Evolutionary conservation across 64 coral and sea anemone species (phyloP).

Genomic region (Montipora capricornis): DNA sequence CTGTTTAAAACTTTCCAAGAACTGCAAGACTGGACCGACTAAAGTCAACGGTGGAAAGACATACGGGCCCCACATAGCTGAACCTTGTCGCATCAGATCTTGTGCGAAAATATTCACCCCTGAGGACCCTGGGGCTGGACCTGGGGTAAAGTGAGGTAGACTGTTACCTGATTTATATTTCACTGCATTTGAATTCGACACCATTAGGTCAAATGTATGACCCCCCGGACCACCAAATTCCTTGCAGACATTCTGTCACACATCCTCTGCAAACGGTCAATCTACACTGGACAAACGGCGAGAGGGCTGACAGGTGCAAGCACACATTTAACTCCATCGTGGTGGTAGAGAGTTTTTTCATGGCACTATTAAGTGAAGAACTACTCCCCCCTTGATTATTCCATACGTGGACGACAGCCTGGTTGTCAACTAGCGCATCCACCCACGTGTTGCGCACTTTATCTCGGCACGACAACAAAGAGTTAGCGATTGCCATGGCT

Average conservation of each 20-base stretch:
- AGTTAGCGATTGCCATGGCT: not conserved
- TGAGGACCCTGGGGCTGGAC: not conserved
- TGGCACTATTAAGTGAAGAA: too few species aligned
- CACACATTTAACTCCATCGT: too few species aligned
- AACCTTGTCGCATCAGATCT: not conserved
- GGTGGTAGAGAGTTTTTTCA: too few species aligned
- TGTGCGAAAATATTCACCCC: slow-evolving; percentile 22
- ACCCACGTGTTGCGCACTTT: not conserved
- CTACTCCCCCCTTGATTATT: too few species aligned
- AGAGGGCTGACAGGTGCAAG: not conserved
- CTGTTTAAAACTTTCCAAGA: slow-evolving; percentile 45
- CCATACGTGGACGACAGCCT: too few species aligned
- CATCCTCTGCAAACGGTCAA: not conserved
- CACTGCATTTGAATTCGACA: not conserved
- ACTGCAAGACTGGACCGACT: slow-evolving; percentile 6
- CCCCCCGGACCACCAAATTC: not conserved
- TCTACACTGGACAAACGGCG: not conserved
- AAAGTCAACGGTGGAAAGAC: slow-evolving; percentile 21
- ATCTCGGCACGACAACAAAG: not conserved
- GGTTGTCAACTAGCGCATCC: too few species aligned
- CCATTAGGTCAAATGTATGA: not conserved
- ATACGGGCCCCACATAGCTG: not conserved
- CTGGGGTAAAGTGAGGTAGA: slow-evolving; percentile 26
- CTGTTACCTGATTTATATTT: not conserved
- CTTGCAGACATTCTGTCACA: not conserved